A percentile compares a stretch with the other conserved stretches of the same genome.
phyloP scores from a whole-genome alignment of 2,797 vertebrate species.

The Anguilla anguilla region DNA sequence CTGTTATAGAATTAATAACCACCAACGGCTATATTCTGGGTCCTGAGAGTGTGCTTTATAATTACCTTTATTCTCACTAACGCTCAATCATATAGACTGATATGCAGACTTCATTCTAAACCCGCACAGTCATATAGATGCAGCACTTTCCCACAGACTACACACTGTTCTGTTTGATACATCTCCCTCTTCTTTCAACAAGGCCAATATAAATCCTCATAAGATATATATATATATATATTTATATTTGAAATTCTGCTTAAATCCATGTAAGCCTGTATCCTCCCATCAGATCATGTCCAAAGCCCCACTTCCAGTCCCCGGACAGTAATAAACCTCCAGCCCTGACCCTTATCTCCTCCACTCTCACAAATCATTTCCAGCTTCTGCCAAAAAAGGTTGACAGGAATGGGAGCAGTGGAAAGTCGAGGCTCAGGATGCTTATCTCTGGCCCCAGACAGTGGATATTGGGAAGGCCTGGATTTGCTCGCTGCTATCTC shows the following conservation, averaged over 20 bases:
- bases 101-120: neutral
- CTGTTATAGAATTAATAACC: neutral
- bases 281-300: neutral
- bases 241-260: neutral
- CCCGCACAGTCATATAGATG: neutral
- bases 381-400: neutral
- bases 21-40: neutral
- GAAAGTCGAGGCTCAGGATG: neutral
- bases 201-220: constrained; percentile 9
- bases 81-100: neutral
- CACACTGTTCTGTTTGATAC: neutral
- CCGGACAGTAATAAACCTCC: neutral
- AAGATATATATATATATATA: neutral
- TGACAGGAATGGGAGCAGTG: neutral
- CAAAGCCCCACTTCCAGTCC: neutral
- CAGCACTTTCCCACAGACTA: neutral
- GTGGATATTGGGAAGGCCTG: neutral
- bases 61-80: neutral
- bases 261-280: neutral
- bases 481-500: constrained; percentile 4
- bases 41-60: neutral
- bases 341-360: neutral
- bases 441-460: constrained; percentile 23
- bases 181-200: neutral
- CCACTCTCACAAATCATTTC: constrained; percentile 5